A percentile compares a stretch with the other conserved stretches of the same genome.
Evolutionary conservation across 1,140 invertebrate genomes (phyloP).

Genomic region (Musca vetustissima): DNA sequence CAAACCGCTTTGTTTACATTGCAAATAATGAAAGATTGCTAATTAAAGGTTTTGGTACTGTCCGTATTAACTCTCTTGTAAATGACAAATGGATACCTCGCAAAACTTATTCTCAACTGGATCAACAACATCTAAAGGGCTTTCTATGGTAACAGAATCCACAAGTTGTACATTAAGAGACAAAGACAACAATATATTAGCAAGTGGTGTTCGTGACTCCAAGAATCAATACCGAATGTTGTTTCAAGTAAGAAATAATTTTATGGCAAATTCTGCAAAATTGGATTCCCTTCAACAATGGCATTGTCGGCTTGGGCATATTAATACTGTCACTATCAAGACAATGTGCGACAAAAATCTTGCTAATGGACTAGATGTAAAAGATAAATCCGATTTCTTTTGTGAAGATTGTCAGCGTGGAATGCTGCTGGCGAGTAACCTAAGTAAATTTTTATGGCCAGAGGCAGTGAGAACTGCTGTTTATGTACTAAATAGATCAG

Average conservation of each 20-base stretch:
- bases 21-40: constrained; percentile 29
- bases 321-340: constrained; percentile 32
- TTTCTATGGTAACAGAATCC: constrained; percentile 33
- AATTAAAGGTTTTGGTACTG: constrained; percentile 30
- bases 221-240: neutral
- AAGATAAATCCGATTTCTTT: constrained; percentile 29
- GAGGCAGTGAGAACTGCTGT: constrained; percentile 55
- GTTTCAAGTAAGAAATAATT: neutral
- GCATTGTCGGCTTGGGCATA: constrained; percentile 38
- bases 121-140: constrained; percentile 33
- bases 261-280: constrained; percentile 19
- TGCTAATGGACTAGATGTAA: constrained; percentile 19
- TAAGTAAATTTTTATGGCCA: constrained; percentile 56
- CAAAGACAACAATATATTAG: constrained; percentile 28
- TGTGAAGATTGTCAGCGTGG: constrained; percentile 40
- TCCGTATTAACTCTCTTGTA: constrained; percentile 31
- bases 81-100: constrained; percentile 30
- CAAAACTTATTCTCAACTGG: constrained; percentile 40
- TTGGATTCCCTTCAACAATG: constrained; percentile 33
- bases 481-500: constrained; percentile 49
- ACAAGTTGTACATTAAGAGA: constrained; percentile 27
- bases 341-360: constrained; percentile 31
- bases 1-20: constrained; percentile 32
- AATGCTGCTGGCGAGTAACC: constrained; percentile 48
- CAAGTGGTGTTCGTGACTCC: constrained; percentile 27